A percentile compares a stretch with the other conserved stretches of the same genome.
Evolutionary conservation across 2,888 invertebrate genomes (phyloP).

Genomic region (Eilema sororculum): DNA sequence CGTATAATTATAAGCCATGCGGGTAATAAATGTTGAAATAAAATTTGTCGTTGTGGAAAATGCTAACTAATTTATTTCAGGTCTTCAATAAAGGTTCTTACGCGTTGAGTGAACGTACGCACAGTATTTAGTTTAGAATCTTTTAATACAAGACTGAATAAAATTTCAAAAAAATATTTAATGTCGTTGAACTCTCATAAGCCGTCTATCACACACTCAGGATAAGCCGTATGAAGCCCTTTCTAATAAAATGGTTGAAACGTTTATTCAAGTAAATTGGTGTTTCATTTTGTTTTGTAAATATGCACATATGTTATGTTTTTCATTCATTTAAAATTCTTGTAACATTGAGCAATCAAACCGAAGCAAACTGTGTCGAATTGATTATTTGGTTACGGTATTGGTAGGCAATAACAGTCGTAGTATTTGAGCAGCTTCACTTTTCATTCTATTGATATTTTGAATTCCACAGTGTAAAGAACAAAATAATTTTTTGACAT

Average conservation of each 20-base stretch:
- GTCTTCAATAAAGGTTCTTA: not conserved
- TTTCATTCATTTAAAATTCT: constrained; percentile 9
- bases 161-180: constrained; percentile 4
- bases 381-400: constrained; percentile 6
- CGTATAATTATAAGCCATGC: not conserved
- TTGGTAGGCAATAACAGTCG: not conserved
- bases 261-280: not conserved
- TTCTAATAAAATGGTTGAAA: not conserved
- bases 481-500: not conserved
- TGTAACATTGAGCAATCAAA: constrained; percentile 11
- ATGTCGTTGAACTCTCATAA: constrained; percentile 7
- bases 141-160: not conserved
- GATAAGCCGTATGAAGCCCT: not conserved
- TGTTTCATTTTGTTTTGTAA: not conserved
- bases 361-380: constrained; percentile 11
- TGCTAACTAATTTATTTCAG: not conserved
- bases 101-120: not conserved
- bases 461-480: not conserved
- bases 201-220: not conserved
- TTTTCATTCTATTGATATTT: constrained; percentile 7
- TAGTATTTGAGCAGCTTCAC: not conserved
- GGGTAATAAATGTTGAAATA: not conserved
- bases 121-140: not conserved
- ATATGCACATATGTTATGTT: constrained; percentile 1
- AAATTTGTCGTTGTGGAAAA: not conserved